A percentile compares a stretch with the other conserved stretches of the same genome.
phyloP scores from a whole-genome alignment of 2,113 vertebrate species.

The Chauna torquata region DNA sequence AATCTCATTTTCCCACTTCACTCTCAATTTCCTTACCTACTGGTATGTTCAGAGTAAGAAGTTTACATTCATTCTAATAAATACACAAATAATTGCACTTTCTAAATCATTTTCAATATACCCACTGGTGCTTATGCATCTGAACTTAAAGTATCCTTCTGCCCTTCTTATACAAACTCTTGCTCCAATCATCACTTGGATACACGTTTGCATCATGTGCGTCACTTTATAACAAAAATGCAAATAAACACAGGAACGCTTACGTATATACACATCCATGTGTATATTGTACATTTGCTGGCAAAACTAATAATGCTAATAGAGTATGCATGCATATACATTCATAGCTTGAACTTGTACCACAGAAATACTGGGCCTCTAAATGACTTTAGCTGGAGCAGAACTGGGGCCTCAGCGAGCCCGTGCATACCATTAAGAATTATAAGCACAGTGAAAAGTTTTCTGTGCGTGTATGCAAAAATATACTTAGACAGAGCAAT shows the following conservation, averaged over 20 bases:
- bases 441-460: not conserved
- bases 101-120: not conserved
- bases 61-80: not conserved
- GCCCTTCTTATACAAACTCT: not conserved
- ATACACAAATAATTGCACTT: not conserved
- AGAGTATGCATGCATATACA: not conserved
- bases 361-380: not conserved
- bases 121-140: not conserved
- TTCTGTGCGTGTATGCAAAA: not conserved
- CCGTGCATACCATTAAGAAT: not conserved
- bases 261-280: not conserved
- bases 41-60: not conserved
- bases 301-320: not conserved
- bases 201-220: not conserved
- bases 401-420: not conserved
- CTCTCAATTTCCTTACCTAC: not conserved
- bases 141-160: not conserved
- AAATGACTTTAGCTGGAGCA: not conserved
- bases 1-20: not conserved
- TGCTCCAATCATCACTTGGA: not conserved
- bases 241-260: not conserved
- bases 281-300: fast-evolving
- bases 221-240: not conserved
- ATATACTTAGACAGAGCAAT: not conserved
- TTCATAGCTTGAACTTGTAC: not conserved